These are phyloP conservation scores for Sinocyclocheilus maitianheensis DNA, from an alignment of 2,113 vertebrate genomes.

Conservation along the genomic window DNA sequence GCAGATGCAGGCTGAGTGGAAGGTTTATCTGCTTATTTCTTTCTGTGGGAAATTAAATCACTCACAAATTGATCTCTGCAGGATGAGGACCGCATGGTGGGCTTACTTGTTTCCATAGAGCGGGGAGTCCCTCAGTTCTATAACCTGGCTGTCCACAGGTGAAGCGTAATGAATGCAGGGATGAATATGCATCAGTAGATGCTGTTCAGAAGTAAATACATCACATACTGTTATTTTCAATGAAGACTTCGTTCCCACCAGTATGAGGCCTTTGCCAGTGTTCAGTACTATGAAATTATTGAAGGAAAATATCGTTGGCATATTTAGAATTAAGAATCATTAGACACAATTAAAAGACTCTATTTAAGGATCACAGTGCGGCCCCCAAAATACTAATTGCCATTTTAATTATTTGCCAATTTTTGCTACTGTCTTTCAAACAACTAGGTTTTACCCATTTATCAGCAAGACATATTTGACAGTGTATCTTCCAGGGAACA, in stretches of 20 bases:
- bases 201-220: constrained; percentile 2
- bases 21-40: constrained; percentile 4
- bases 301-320: not conserved
- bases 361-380: no score
- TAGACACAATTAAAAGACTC: no score
- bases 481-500: not conserved
- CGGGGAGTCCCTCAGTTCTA: not conserved
- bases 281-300: not conserved
- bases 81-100: not conserved
- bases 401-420: no score
- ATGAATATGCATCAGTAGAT: constrained; percentile 26
- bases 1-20: not conserved
- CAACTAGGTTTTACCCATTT: no score
- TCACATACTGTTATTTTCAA: constrained; percentile 4
- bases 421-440: no score
- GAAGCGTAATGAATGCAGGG: constrained; percentile 21
- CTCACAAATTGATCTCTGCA: constrained; percentile 34
- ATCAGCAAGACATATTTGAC: no score
- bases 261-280: constrained; percentile 16
- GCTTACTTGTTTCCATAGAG: constrained; percentile 31
- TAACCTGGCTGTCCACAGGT: constrained; percentile 36
- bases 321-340: no score
- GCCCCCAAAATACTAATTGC: no score
- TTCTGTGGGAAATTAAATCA: constrained; percentile 44
- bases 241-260: constrained; percentile 6